phyloP scores from a whole-genome alignment of 2,888 invertebrate species.

The Calameuta pallipes region DNA sequence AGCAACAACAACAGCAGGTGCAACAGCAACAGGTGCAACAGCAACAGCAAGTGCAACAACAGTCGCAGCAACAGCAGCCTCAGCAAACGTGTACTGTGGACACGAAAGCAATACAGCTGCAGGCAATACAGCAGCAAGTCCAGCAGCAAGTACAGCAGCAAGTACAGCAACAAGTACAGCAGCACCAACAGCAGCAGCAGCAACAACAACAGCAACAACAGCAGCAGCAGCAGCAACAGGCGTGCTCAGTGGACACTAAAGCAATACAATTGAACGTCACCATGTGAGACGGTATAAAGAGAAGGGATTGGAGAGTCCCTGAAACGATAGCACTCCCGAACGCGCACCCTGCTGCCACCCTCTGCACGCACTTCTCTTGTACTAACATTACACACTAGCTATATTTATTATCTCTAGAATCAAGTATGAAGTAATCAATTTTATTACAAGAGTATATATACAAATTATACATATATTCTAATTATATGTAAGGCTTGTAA shows the following conservation, averaged over 20 bases:
- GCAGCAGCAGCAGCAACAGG: slow-evolving; percentile 56
- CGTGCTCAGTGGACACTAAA: slow-evolving; percentile 63
- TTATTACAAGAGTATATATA: slow-evolving; percentile 66
- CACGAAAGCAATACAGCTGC: slow-evolving; percentile 50
- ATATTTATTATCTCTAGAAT: slow-evolving; percentile 64
- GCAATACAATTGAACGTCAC: slow-evolving; percentile 66
- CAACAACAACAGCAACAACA: slow-evolving; percentile 58
- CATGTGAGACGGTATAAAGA: slow-evolving; percentile 62
- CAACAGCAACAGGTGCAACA: slow-evolving; percentile 57
- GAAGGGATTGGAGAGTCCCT: slow-evolving; percentile 52
- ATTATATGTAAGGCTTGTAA: slow-evolving; percentile 65
- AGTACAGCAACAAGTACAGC: slow-evolving; percentile 53
- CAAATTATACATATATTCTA: slow-evolving; percentile 66
- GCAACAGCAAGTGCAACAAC: slow-evolving; percentile 60
- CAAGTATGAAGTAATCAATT: slow-evolving; percentile 58
- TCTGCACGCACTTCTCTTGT: slow-evolving; percentile 66
- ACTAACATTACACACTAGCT: slow-evolving; percentile 65
- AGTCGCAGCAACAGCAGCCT: slow-evolving; percentile 63
- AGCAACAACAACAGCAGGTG: slow-evolving; percentile 44
- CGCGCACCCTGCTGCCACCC: slow-evolving; percentile 64
- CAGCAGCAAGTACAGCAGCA: slow-evolving; percentile 58
- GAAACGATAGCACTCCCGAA: slow-evolving; percentile 58
- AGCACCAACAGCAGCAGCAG: slow-evolving; percentile 61
- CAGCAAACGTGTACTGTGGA: slow-evolving; percentile 60
- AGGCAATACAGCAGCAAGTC: slow-evolving; percentile 60